Evolutionary conservation across 2,888 invertebrate genomes (phyloP).

Genomic region (Agapostemon virescens): DNA sequence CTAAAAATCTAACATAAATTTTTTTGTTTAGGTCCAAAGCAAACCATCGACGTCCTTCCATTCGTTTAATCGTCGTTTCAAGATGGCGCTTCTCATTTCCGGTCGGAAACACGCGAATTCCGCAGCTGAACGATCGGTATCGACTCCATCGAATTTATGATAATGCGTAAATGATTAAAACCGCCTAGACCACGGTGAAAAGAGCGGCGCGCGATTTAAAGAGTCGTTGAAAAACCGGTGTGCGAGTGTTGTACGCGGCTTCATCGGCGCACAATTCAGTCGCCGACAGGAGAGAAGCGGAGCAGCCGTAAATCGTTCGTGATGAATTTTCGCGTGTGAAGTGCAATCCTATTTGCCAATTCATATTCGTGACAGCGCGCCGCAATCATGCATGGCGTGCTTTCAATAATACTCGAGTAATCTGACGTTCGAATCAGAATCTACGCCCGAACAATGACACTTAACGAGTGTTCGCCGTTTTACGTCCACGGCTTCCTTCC

Average conservation of each 20-base stretch:
- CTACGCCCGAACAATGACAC: conserved; percentile 46
- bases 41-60: no score
- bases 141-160: not conserved
- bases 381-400: conserved; percentile 41
- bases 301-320: conserved; percentile 39
- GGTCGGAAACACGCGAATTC: no score
- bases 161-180: not conserved
- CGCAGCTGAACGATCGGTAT: not conserved
- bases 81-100: no score
- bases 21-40: no score
- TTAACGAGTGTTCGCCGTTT: conserved; percentile 46
- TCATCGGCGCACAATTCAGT: conserved; percentile 18
- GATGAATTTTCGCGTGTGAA: conserved; percentile 44
- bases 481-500: not conserved
- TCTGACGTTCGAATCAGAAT: conserved; percentile 44
- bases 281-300: conserved; percentile 32
- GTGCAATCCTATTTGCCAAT: conserved; percentile 54
- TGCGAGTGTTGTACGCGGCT: conserved; percentile 5
- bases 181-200: not conserved
- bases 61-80: no score
- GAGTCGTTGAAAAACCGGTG: conserved; percentile 12
- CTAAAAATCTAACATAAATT: no score
- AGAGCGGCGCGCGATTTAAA: not conserved
- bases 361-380: conserved; percentile 46
- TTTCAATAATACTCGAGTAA: conserved; percentile 56